phyloP scores from a whole-genome alignment of 2,888 invertebrate genomes.

The Erebia palarica region DNA sequence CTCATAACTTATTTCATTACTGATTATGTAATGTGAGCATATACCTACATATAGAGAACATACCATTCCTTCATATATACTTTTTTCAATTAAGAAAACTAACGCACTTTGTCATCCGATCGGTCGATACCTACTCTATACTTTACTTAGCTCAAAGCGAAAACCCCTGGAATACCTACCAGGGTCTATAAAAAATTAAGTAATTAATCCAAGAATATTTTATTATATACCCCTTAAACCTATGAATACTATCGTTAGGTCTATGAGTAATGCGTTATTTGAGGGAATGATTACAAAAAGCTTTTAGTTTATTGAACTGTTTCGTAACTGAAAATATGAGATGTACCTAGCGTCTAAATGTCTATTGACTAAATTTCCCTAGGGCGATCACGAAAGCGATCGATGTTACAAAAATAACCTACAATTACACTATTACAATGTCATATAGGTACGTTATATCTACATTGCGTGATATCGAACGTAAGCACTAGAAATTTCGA shows the following conservation, averaged over 20 bases:
- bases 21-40: not conserved
- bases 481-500: constrained; percentile 57
- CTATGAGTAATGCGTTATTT: not conserved
- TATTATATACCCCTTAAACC: no score
- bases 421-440: constrained; percentile 32
- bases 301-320: constrained; percentile 2
- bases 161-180: constrained; percentile 17
- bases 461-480: constrained; percentile 36
- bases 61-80: not conserved
- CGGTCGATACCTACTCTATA: constrained; percentile 30
- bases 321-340: constrained; percentile 20
- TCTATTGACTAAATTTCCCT: constrained; percentile 1
- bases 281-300: not conserved
- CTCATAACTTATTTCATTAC: no score
- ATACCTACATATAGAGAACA: not conserved
- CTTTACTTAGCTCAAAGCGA: constrained; percentile 24
- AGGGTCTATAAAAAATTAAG: not conserved
- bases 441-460: constrained; percentile 19
- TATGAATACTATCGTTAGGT: no score
- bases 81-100: not conserved
- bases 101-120: constrained; percentile 30
- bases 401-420: constrained; percentile 33
- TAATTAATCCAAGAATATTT: not conserved
- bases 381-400: constrained; percentile 28
- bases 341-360: not conserved